Conservation (phyloP, 2,113 vertebrate genomes). For the Prunella himalayana region DNA sequence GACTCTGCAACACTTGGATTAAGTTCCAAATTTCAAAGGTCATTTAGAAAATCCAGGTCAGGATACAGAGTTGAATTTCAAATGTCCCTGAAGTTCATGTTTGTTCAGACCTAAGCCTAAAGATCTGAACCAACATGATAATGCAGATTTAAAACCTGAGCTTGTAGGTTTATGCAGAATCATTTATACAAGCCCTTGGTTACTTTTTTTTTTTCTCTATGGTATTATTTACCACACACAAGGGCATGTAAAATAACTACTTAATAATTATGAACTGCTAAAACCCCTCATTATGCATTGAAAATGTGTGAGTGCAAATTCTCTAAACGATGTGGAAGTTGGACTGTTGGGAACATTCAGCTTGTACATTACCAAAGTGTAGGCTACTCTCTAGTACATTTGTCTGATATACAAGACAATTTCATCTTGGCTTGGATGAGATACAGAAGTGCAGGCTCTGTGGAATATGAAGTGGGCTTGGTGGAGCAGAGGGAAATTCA, state of each 20-base stretch:
- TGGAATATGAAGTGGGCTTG: slow-evolving; percentile 51
- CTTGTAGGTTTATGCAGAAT: neutral
- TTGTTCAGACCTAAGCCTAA: slow-evolving; percentile 22
- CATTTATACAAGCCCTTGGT: neutral
- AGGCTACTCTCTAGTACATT: slow-evolving; percentile 40
- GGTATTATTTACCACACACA: slow-evolving; percentile 40
- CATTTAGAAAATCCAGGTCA: slow-evolving; percentile 44
- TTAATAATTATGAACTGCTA: slow-evolving; percentile 46
- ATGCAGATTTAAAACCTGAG: slow-evolving; percentile 32
- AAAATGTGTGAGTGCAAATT: slow-evolving; percentile 7
- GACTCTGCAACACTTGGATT: slow-evolving; percentile 29
- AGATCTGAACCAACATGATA: slow-evolving; percentile 17
- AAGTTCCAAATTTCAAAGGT: slow-evolving; percentile 56
- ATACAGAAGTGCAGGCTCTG: slow-evolving; percentile 9
- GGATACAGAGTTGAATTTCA: slow-evolving; percentile 41
- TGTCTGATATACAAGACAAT: slow-evolving; percentile 47
- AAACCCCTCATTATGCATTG: slow-evolving; percentile 1
- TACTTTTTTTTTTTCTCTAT: neutral
- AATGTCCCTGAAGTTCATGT: slow-evolving; percentile 39
- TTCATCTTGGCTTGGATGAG: slow-evolving; percentile 32
- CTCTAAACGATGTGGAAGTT: slow-evolving; percentile 10
- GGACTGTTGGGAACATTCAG: slow-evolving; percentile 17
- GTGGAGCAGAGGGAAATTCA: slow-evolving; percentile 44
- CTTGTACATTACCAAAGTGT: slow-evolving; percentile 8
- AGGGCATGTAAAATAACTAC: slow-evolving; percentile 45